A percentile compares a stretch with the other conserved stretches of the same genome.
phyloP scores from a whole-genome alignment of 2,113 vertebrate genomes.

The Meriones unguiculatus region DNA sequence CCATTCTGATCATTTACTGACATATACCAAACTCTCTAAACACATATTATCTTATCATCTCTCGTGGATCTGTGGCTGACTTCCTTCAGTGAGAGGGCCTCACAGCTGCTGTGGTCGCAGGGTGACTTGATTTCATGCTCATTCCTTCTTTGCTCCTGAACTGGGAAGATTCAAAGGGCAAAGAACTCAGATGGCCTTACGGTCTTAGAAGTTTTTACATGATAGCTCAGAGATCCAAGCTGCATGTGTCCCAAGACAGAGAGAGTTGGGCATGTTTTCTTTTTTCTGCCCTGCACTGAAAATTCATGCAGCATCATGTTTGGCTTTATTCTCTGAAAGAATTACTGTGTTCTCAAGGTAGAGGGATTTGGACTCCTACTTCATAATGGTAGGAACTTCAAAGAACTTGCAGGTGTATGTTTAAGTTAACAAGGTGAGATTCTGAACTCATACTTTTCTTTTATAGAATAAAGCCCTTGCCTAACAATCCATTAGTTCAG shows the following conservation, averaged over 20 bases:
- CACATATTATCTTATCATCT: not conserved
- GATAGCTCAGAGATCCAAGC: not conserved
- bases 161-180: not conserved
- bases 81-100: not conserved
- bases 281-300: not conserved
- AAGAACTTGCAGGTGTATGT: not conserved
- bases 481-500: not conserved
- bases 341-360: not conserved
- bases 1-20: not conserved
- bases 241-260: not conserved
- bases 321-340: not conserved
- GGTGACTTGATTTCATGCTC: not conserved
- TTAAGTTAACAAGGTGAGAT: not conserved
- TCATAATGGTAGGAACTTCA: not conserved
- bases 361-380: not conserved
- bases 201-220: not conserved
- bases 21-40: not conserved
- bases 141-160: not conserved
- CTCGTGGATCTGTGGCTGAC: not conserved
- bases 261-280: not conserved
- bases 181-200: not conserved
- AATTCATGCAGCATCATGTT: not conserved
- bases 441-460: conserved; percentile 18
- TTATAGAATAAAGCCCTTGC: not conserved
- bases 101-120: not conserved